phyloP scores from a whole-genome alignment of 2,113 vertebrate species.

The Cepphus grylle region DNA sequence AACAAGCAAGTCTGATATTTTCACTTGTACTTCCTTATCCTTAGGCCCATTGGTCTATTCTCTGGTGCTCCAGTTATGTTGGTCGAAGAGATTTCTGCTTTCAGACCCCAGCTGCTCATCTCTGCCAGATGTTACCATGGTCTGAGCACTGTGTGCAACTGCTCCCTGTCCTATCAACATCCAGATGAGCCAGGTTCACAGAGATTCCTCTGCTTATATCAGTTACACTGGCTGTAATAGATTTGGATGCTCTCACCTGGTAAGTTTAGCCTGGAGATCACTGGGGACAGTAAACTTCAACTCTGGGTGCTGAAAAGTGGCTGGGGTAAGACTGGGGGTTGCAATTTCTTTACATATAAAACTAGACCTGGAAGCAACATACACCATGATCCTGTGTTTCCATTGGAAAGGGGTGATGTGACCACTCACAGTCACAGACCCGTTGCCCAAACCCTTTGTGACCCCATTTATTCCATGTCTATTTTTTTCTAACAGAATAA shows the following conservation, averaged over 20 bases:
- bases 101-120: not conserved
- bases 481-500: not conserved
- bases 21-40: not conserved
- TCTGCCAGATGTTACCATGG: not conserved
- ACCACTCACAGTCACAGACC: not conserved
- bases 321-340: not conserved
- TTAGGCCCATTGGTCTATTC: not conserved
- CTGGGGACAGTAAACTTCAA: not conserved
- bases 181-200: not conserved
- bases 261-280: not conserved
- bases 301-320: not conserved
- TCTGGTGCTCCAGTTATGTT: not conserved
- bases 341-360: not conserved
- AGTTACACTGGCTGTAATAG: not conserved
- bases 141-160: not conserved
- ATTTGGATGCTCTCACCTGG: not conserved
- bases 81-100: not conserved
- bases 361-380: not conserved
- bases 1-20: not conserved
- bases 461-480: fast-evolving
- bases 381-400: not conserved
- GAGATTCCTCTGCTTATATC: not conserved
- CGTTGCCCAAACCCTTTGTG: not conserved
- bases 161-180: not conserved
- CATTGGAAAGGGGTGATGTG: not conserved